A percentile compares a stretch with the other conserved stretches of the same genome.
Conservation (phyloP, 2,113 vertebrate species). For the Poecilia latipinna region DNA sequence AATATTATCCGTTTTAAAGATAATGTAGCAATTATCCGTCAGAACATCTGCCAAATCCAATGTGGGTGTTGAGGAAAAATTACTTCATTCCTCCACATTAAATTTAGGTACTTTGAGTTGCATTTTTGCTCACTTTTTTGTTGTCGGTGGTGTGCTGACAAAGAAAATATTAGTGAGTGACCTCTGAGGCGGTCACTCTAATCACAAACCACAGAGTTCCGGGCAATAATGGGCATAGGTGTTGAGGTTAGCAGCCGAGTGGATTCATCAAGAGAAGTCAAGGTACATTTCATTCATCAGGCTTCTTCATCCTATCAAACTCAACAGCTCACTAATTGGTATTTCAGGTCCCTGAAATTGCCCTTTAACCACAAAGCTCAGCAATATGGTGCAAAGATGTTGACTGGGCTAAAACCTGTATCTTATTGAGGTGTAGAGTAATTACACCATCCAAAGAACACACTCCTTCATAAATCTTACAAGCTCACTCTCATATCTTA, state of each 20-base stretch:
- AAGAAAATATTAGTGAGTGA: slow-evolving; percentile 56
- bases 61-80: slow-evolving; percentile 26
- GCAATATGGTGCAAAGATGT: slow-evolving; percentile 2
- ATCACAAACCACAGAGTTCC: slow-evolving; percentile 42
- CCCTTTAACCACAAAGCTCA: slow-evolving; percentile 43
- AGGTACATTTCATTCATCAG: slow-evolving; percentile 71
- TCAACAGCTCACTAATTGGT: slow-evolving; percentile 64
- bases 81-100: slow-evolving; percentile 24
- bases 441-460: slow-evolving; percentile 8
- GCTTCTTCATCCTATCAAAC: slow-evolving; percentile 64
- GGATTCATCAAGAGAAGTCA: slow-evolving; percentile 75
- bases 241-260: slow-evolving; percentile 55
- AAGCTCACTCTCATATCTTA: slow-evolving; percentile 39
- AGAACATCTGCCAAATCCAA: slow-evolving; percentile 2
- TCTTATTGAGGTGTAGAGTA: slow-evolving; percentile 21
- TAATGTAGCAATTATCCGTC: neutral
- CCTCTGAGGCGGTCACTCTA: slow-evolving; percentile 61
- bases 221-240: slow-evolving; percentile 53
- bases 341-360: slow-evolving; percentile 55
- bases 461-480: slow-evolving; percentile 22
- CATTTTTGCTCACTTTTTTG: slow-evolving; percentile 20
- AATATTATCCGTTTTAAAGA: neutral
- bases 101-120: slow-evolving; percentile 16
- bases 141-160: neutral
- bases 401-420: slow-evolving; percentile 10